Evolutionary conservation across 2,113 vertebrate species (phyloP), one percentile per base, ranked within the genome.

Genomic region (Tetrax tetrax): DNA sequence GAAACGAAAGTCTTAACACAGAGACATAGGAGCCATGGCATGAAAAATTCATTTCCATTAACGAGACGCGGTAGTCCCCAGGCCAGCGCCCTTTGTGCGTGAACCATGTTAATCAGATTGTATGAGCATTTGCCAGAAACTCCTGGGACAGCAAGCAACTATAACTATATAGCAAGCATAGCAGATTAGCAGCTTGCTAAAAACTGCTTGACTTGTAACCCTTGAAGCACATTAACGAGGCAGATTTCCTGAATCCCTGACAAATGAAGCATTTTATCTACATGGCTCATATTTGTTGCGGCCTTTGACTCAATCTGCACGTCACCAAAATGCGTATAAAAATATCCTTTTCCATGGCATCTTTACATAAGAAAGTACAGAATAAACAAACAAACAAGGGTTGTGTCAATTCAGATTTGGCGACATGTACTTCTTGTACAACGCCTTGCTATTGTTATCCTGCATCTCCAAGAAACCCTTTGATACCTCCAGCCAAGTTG

Each of bases 41-140:
- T 97, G 96, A 96, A 97, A 98, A 97, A 96, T 97, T 97, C 97
- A 97, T 96, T 98, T 97, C 97, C 95, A 93, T 97, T 98, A 98
- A 96, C 92, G 95, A 95, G 94, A 95, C 43, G 2, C 66, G 92
- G 95, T 92, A 93, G 93, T 98, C 97, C 96, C 97, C 92, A 97
- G 93, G 97, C 97, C 94, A 96, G 95, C 72, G 85, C 95, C 96
- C 96, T 95, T 96, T 95, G 94, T 89, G 93, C 13, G 68, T 94
- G 96, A 98, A 97, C 97, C 95, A 78, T 96, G 96, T 96, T 98
- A 98, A 97, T 98, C 97, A 98, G 96, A 97, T 95, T 95, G 95
- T 97, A 96, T 69, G 96, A 97, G 95, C 94, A 96, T 96, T 97
- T 94, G 95, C 92, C 37, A 28, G 93, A 94, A 96, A 93, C 97